Conservation (phyloP, 2,113 vertebrate genomes). For the Malurus alboscapulatus region DNA sequence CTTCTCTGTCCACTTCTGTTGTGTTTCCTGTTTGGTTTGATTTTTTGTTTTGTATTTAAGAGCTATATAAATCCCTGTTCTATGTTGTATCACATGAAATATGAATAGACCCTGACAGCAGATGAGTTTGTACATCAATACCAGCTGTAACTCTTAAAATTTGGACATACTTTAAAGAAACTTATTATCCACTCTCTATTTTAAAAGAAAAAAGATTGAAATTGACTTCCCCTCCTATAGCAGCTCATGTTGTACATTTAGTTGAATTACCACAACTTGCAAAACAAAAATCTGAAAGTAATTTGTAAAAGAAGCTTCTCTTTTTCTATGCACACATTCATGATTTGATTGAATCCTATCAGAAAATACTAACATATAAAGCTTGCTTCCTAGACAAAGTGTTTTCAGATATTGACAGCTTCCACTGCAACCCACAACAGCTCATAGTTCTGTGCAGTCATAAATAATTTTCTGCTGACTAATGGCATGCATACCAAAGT, state of each 20-base stretch:
- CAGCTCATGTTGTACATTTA: neutral
- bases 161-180: neutral
- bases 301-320: neutral
- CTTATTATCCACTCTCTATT: neutral
- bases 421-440: neutral
- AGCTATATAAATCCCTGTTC: neutral
- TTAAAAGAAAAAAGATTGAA: neutral
- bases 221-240: neutral
- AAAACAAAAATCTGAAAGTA: neutral
- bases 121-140: neutral
- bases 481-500: neutral
- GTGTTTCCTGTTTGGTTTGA: neutral
- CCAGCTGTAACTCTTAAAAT: neutral
- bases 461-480: neutral
- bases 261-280: neutral
- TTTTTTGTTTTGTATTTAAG: neutral
- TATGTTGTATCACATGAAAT: neutral
- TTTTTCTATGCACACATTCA: neutral
- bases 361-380: neutral
- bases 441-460: neutral
- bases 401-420: neutral
- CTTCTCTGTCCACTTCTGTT: neutral
- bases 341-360: neutral
- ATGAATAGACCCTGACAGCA: neutral
- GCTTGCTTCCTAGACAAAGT: neutral